Evolutionary conservation across 2,888 invertebrate species (phyloP), one percentile per base, ranked within the genome.

Genomic region (Luperina nickerlii): DNA sequence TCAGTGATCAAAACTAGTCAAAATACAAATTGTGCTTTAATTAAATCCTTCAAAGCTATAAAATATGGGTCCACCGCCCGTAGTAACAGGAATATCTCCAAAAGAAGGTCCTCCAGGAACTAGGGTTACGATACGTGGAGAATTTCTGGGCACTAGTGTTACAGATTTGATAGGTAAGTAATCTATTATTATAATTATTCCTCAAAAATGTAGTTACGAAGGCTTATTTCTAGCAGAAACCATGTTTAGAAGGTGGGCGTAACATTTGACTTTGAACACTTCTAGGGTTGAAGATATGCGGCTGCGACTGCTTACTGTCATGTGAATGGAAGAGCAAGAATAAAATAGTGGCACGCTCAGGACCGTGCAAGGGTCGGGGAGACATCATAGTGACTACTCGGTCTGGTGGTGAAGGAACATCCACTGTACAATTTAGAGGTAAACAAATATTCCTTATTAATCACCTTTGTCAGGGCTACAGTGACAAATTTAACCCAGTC

Each of bases 51-150:
- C 24, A n/a, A 67, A 70, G 11, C 24, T 2, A 15, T 60, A 69
- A 69, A 85, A 51, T 78, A 98, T 98, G 98, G 98, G 97, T 75
- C 98, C 98, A 82, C 98, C 98, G 87, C 99, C 99, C 18, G 98
- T 99, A 77, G 99, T 99, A 32, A 99, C 99, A 67, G 99, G 99
- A 45, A 98, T 99, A 83, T 99, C 99, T 7, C 99, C 99, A 0
- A 99, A 99, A 92, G 99, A 99, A 96, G 99, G 99, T 0, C 99
- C 99, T 66, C 99, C 99, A 18, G 99, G 99, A 15, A 99, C 99
- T 1, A 98, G 98, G 90, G 98, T 99, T 0, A 99, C 98, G 42
- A 98, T 99, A 92, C 97, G 99, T 88, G 99, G 99, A 81, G 99
- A 99, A 97, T 98, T 99, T 97, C 97, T 99, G 69, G 99, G 99